A percentile compares a stretch with the other conserved stretches of the same genome.
These are phyloP conservation scores for Psix sp. DNA, from an alignment of 1,140 invertebrate species.

Conservation along the genomic window DNA sequence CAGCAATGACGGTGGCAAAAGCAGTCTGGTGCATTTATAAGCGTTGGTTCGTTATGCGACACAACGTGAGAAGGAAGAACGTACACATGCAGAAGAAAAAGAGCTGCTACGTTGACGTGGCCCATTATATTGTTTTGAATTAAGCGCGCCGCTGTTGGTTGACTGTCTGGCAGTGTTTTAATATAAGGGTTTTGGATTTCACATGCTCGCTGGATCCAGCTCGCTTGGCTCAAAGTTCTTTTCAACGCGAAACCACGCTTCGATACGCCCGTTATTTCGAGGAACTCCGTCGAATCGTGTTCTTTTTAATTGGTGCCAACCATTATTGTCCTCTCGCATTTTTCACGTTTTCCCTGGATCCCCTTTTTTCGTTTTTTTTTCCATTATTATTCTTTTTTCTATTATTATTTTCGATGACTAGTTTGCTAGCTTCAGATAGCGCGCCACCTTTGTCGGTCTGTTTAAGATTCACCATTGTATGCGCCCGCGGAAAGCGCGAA, in stretches of 20 bases:
- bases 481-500: constrained; percentile 3
- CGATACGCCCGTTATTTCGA: constrained; percentile 69
- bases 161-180: constrained; percentile 65
- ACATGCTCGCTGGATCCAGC: constrained; percentile 62
- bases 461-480: constrained; percentile 4
- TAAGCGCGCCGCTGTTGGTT: constrained; percentile 60
- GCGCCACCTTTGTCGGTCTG: constrained; percentile 7
- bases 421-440: constrained; percentile 4
- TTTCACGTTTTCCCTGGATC: constrained; percentile 1
- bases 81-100: constrained; percentile 46
- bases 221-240: constrained; percentile 26
- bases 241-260: constrained; percentile 61
- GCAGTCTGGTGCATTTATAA: constrained; percentile 42
- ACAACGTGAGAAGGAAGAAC: constrained; percentile 42
- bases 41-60: constrained; percentile 39
- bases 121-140: constrained; percentile 70
- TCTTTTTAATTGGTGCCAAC: constrained; percentile 67
- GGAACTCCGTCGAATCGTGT: constrained; percentile 65
- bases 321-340: constrained; percentile 25
- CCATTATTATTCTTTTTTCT: constrained; percentile 3
- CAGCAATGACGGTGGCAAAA: too few species aligned
- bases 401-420: constrained; percentile 12
- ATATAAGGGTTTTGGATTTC: constrained; percentile 71
- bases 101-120: constrained; percentile 61
- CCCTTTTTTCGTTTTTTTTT: constrained; percentile 1